A percentile compares a stretch with the other conserved stretches of the same genome.
phyloP scores from a whole-genome alignment of 2,888 invertebrate species.

The Epiperipatus broadwayi region DNA sequence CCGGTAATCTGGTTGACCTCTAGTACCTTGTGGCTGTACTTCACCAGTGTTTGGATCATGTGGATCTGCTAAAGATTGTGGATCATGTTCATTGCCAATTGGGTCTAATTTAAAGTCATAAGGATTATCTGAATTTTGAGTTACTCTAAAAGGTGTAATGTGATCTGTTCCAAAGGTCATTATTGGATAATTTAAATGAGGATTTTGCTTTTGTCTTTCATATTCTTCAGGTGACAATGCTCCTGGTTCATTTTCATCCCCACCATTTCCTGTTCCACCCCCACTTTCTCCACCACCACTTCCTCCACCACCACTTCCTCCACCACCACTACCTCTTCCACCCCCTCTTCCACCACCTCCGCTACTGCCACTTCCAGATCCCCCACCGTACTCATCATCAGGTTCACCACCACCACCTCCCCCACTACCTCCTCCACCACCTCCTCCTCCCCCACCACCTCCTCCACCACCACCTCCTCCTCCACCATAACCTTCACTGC shows the following conservation, averaged over 20 bases:
- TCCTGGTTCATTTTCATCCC: constrained; percentile 1
- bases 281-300: constrained; percentile 12
- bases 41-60: no score
- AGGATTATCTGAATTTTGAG: no score
- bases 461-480: not conserved
- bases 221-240: no score
- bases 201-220: no score
- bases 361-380: not conserved
- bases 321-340: constrained; percentile 12
- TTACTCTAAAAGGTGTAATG: no score
- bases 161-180: no score
- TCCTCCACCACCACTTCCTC: not conserved
- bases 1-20: no score
- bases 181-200: no score
- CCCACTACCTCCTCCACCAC: not conserved
- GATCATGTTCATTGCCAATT: no score
- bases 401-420: not conserved
- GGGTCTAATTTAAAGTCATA: no score
- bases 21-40: no score
- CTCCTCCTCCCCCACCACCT: not conserved
- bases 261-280: constrained; percentile 12
- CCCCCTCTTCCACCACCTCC: constrained; percentile 8
- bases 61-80: no score
- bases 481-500: not conserved
- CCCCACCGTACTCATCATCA: constrained; percentile 4